These are phyloP conservation scores for Catharus ustulatus DNA, from an alignment of 2,797 vertebrate genomes.

Conservation along the genomic window DNA sequence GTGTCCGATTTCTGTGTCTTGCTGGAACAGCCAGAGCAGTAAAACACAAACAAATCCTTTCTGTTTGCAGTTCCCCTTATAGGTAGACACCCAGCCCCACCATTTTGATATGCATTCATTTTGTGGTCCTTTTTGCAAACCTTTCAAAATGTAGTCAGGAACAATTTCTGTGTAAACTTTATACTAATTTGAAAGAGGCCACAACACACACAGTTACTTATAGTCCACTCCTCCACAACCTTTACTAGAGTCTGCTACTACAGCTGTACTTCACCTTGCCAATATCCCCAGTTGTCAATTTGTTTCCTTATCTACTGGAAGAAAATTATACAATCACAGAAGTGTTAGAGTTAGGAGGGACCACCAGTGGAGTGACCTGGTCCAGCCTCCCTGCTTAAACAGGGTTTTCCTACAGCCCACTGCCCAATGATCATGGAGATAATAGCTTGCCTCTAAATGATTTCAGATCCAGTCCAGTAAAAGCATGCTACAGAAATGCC, in stretches of 20 bases:
- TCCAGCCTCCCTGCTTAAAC: background rate
- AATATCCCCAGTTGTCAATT: background rate
- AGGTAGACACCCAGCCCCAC: background rate
- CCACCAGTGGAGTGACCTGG: background rate
- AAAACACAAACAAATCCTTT: background rate
- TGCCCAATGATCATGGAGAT: background rate
- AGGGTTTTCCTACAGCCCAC: background rate
- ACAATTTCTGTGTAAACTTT: background rate
- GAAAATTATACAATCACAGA: background rate
- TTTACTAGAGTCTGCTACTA: background rate
- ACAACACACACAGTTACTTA: background rate
- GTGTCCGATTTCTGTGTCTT: background rate
- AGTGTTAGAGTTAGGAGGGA: background rate
- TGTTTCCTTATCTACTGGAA: background rate
- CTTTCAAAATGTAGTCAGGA: background rate
- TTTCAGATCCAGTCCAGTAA: background rate
- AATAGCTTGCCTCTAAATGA: background rate
- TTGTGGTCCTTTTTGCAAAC: background rate
- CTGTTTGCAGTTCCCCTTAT: background rate
- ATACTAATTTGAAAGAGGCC: background rate
- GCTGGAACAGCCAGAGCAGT: background rate
- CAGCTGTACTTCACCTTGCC: background rate
- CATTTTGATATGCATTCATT: background rate
- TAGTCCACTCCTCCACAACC: accelerated
- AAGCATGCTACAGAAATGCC: background rate